phyloP scores from a whole-genome alignment of 2,888 invertebrate genomes.

The Tiphia femorata region DNA sequence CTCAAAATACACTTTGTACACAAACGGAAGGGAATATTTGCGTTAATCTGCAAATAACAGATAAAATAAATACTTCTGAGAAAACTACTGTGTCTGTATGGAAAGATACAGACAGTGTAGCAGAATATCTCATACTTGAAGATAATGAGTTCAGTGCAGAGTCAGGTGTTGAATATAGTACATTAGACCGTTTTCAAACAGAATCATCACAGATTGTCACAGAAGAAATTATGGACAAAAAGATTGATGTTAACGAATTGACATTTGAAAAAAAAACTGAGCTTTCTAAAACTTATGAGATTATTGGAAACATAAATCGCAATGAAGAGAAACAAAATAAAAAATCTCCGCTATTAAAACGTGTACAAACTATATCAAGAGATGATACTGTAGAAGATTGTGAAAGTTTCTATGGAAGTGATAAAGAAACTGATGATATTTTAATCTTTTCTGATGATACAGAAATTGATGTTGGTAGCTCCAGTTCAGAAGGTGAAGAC shows the following conservation, averaged over 20 bases:
- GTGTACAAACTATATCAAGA: conserved; percentile 34
- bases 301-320: conserved; percentile 43
- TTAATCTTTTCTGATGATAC: conserved; percentile 76
- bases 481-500: conserved; percentile 67
- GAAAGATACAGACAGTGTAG: conserved; percentile 59
- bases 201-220: conserved; percentile 4
- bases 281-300: conserved; percentile 51
- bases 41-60: conserved; percentile 49
- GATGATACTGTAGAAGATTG: conserved; percentile 66
- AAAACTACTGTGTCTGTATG: conserved; percentile 48
- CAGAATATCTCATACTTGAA: conserved; percentile 63
- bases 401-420: conserved; percentile 75
- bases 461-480: conserved; percentile 68
- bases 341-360: conserved; percentile 34
- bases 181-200: background rate
- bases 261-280: conserved; percentile 58
- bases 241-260: conserved; percentile 61
- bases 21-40: conserved; percentile 25
- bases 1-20: background rate
- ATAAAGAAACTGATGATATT: conserved; percentile 75
- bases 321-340: conserved; percentile 23
- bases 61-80: conserved; percentile 49
- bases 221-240: conserved; percentile 15
- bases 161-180: conserved; percentile 12
- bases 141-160: conserved; percentile 63